Conservation (phyloP, 1,140 invertebrate species). For the Plectrocnemia conspersa region DNA sequence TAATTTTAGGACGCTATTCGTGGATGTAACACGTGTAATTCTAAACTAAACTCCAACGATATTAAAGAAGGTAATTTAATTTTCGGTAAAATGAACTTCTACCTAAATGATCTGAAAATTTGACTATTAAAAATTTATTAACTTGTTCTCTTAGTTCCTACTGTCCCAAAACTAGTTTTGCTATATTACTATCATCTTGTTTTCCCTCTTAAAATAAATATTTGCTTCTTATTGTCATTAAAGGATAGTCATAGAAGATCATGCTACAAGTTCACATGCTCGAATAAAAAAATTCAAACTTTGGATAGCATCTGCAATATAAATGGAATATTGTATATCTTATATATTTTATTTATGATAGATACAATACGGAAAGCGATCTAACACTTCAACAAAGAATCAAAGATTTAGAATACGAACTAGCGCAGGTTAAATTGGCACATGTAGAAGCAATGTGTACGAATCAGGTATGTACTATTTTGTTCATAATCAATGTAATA, state of each 20-base stretch:
- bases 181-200: too few relatives aligned
- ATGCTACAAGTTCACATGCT: background rate
- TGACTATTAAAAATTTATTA: background rate
- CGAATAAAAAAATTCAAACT: too few relatives aligned
- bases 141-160: too few relatives aligned
- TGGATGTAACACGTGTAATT: conserved; percentile 43
- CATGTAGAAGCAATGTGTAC: conserved; percentile 95
- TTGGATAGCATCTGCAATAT: too few relatives aligned
- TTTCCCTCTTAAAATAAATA: too few relatives aligned
- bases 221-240: too few relatives aligned
- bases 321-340: background rate
- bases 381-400: conserved; percentile 63
- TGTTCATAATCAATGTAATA: conserved; percentile 6
- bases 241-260: too few relatives aligned
- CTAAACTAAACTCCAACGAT: conserved; percentile 45
- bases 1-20: conserved; percentile 41
- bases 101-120: background rate
- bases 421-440: conserved; percentile 94
- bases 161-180: too few relatives aligned
- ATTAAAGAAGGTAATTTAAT: conserved; percentile 43
- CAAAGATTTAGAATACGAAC: conserved; percentile 87
- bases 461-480: conserved; percentile 70
- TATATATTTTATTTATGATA: too few relatives aligned
- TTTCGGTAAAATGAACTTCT: background rate
- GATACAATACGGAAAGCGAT: conserved; percentile 43